Evolutionary conservation across 2,888 invertebrate genomes (phyloP), one percentile per base, ranked within the genome.

Genomic region (Pilophorus perplexus): DNA sequence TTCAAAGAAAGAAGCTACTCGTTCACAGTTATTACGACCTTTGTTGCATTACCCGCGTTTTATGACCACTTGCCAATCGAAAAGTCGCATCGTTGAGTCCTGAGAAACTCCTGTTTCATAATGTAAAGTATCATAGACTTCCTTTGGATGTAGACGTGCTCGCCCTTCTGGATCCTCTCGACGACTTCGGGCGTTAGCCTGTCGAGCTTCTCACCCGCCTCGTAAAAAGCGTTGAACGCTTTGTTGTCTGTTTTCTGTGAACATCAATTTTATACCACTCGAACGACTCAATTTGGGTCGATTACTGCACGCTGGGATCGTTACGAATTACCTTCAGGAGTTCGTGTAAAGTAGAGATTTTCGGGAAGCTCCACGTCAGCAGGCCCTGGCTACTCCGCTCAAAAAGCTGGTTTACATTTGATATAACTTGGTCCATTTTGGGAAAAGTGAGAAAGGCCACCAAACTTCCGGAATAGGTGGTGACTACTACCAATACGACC

Each of bases 371-470:
- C 88, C 91, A 93, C 0, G 87, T 85, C 40, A 88, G 80, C 25
- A 83, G 81, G 1, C 75, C 76, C 22, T 64, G 59, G 10, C 62
- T 48, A 79, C 77, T 73, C 27, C 73, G 71, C 3, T 72, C 73
- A 57, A 90, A 71, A 8, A 91, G 76, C 22, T 72, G 67, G 1
- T 83, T 79, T 0, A 91, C 77, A 0, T 84, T 85, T 2, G 86
- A 83, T 23, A 91, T 84, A 0, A 89, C 84, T 28, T 82, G 79
- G 75, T 89, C 87, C 74, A 87, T 85, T 76, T 89, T 88, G 0
- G 94, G 94, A 75, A 94, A 93, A 0, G 94, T 94, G 42, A 94
- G 82, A 76, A 93, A 93, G 0, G 94, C 93, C 0, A 94, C 93
- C 72, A 95, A 81, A 78, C 92, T 93, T 1, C 94, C 94, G 64